Evolutionary conservation across 2,888 invertebrate genomes (phyloP).

Genomic region (Torymus texanus): DNA sequence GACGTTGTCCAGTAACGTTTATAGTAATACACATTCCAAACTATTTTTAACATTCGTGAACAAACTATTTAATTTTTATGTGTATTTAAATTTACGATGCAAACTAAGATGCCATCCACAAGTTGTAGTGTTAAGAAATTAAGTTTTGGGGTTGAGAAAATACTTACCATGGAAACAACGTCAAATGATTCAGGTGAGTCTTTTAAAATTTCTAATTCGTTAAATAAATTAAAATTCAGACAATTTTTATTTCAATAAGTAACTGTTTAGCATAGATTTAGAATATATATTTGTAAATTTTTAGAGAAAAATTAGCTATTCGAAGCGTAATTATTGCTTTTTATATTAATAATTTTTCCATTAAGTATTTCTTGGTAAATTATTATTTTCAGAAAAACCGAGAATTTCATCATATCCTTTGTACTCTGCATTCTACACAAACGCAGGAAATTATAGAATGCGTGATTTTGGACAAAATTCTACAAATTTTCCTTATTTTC

Average conservation of each 20-base stretch:
- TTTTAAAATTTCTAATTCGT: too few relatives aligned
- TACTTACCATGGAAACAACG: slow-evolving; percentile 77
- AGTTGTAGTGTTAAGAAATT: slow-evolving; percentile 50
- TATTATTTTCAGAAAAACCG: slow-evolving; percentile 33
- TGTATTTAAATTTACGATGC: not conserved
- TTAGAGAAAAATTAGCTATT: too few relatives aligned
- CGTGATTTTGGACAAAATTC: slow-evolving; percentile 1
- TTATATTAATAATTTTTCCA: too few relatives aligned
- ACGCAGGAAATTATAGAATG: not conserved
- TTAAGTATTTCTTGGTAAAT: not conserved
- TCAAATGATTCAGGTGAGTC: slow-evolving; percentile 61
- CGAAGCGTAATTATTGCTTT: too few relatives aligned
- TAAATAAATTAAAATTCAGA: too few relatives aligned
- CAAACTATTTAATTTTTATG: too few relatives aligned
- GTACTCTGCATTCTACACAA: not conserved
- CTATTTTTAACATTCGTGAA: too few relatives aligned
- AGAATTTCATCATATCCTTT: not conserved
- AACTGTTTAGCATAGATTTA: too few relatives aligned
- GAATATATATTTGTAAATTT: too few relatives aligned
- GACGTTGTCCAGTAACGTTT: too few relatives aligned
- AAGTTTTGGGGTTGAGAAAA: slow-evolving; percentile 85
- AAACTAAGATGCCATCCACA: slow-evolving; percentile 16
- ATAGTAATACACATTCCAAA: too few relatives aligned
- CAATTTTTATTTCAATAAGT: too few relatives aligned
- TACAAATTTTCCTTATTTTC: not conserved